These are phyloP conservation scores for Arion vulgaris DNA, from an alignment of 1,140 invertebrate genomes.

Conservation along the genomic window DNA sequence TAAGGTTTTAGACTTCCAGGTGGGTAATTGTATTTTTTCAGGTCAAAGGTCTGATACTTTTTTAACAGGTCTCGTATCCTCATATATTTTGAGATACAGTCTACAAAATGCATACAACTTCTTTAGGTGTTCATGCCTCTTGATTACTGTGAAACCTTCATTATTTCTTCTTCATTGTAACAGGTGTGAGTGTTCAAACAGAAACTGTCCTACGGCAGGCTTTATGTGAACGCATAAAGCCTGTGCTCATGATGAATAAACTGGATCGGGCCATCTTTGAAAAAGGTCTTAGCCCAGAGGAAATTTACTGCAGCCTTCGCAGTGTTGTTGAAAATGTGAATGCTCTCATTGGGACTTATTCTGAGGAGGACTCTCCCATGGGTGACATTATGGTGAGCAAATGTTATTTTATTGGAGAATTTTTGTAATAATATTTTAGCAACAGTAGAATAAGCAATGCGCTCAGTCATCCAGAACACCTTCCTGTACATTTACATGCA, in stretches of 20 bases:
- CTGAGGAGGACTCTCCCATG: slow-evolving; percentile 93
- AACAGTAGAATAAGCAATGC: no score
- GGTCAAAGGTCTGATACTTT: no score
- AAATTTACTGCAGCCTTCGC: slow-evolving; percentile 98
- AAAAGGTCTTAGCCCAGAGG: slow-evolving; percentile 91
- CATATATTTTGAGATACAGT: no score
- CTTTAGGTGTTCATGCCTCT: no score
- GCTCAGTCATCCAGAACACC: no score
- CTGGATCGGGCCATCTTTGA: slow-evolving; percentile 98
- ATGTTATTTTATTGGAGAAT: not conserved
- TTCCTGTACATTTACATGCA: no score
- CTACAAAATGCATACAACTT: no score
- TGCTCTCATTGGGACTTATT: slow-evolving; percentile 99
- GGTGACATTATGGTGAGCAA: slow-evolving; percentile 79
- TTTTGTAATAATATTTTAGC: not conserved
- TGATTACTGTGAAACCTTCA: no score
- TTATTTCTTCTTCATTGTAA: slow-evolving; percentile 38
- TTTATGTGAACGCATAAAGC: slow-evolving; percentile 98
- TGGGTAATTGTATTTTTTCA: no score
- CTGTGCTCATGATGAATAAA: slow-evolving; percentile 99
- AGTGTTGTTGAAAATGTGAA: slow-evolving; percentile 99
- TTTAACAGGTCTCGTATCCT: no score
- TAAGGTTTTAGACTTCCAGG: no score
- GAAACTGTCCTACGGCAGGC: slow-evolving; percentile 99
- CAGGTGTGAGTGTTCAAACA: slow-evolving; percentile 98